Percentiles rank a stretch among this genome's conserved stretches.
These are phyloP conservation scores for Phrynosoma blainvillii DNA, from an alignment of 2,113 vertebrate genomes.

Conservation along the genomic window DNA sequence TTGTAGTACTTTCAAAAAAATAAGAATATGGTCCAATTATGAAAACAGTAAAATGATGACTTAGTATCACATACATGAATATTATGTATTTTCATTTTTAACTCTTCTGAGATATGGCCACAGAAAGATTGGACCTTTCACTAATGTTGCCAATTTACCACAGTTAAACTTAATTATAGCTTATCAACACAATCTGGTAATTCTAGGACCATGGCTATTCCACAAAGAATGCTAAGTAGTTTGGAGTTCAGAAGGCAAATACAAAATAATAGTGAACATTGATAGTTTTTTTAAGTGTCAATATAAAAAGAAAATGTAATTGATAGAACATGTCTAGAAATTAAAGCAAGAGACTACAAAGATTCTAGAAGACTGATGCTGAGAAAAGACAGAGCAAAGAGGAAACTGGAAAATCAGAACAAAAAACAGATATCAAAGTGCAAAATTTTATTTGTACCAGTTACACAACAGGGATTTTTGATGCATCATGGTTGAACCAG, in stretches of 20 bases:
- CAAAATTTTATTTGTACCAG: background rate
- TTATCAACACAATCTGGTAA: background rate
- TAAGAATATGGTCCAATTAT: background rate
- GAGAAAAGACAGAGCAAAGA: background rate
- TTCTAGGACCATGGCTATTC: background rate
- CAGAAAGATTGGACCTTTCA: background rate
- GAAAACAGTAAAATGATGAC: background rate
- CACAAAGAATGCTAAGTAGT: background rate
- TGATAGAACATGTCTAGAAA: background rate
- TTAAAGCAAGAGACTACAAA: background rate
- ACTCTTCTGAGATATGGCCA: background rate
- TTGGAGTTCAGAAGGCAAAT: too few relatives aligned
- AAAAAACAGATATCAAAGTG: background rate
- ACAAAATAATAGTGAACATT: background rate
- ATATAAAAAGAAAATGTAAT: background rate
- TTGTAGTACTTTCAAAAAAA: accelerated
- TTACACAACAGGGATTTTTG: background rate
- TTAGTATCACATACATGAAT: background rate
- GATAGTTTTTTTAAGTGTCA: background rate
- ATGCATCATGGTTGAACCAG: background rate
- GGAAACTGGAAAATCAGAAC: background rate
- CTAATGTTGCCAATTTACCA: background rate
- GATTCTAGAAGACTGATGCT: background rate
- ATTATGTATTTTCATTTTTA: background rate
- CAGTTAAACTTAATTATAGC: background rate